A percentile compares a stretch with the other conserved stretches of the same genome.
Conservation (phyloP, 2,113 vertebrate genomes). For the Protomyctophum bolini region DNA sequence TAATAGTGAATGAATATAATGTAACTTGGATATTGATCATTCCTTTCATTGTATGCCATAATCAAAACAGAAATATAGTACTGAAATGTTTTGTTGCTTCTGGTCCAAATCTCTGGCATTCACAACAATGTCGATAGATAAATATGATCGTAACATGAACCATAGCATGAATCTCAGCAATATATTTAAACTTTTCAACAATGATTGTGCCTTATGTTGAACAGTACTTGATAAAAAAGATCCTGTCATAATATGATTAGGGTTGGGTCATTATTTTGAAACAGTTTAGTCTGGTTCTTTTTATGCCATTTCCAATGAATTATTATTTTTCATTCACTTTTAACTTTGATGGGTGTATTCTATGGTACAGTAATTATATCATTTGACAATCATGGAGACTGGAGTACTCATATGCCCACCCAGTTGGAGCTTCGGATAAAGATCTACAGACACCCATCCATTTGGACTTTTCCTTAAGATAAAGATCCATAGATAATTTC, state of each 20-base stretch:
- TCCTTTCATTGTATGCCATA: not conserved
- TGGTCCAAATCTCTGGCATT: too few species aligned
- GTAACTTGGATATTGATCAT: not conserved
- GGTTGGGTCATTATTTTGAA: not conserved
- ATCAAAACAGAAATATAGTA: not conserved
- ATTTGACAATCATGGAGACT: constrained; percentile 26
- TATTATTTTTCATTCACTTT: not conserved
- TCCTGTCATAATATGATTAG: too few species aligned
- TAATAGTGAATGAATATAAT: not conserved
- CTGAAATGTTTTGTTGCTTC: not conserved
- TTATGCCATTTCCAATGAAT: not conserved
- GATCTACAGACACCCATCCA: constrained; percentile 27
- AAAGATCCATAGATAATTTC: constrained; percentile 53
- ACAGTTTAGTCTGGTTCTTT: not conserved
- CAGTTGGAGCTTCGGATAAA: not conserved
- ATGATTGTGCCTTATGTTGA: too few species aligned
- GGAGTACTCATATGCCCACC: not conserved
- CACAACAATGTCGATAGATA: too few species aligned
- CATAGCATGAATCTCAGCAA: too few species aligned
- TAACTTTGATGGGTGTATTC: constrained; percentile 29
- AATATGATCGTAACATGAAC: too few species aligned
- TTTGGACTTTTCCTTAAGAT: constrained; percentile 53
- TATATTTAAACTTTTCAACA: too few species aligned
- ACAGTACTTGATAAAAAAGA: too few species aligned
- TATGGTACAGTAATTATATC: constrained; percentile 31